Conservation (phyloP, 2,888 invertebrate genomes). For the Dryococelus australis region DNA sequence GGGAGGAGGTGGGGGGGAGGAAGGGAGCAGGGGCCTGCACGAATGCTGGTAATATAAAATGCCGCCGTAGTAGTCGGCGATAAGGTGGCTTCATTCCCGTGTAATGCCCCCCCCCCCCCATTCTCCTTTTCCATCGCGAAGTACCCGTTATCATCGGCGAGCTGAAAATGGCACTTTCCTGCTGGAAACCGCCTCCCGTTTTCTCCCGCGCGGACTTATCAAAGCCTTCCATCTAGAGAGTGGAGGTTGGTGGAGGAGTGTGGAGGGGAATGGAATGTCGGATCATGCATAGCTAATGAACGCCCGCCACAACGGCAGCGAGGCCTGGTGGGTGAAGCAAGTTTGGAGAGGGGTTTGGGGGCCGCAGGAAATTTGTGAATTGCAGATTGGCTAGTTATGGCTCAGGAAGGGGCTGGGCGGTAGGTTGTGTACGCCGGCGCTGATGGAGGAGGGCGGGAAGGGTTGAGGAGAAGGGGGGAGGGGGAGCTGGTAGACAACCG, state of each 20-base stretch:
- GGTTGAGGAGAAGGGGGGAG: background rate
- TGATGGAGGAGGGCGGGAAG: too few relatives aligned
- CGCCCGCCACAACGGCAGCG: background rate
- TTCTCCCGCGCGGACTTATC: background rate
- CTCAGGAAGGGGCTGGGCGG: background rate
- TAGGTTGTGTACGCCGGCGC: too few relatives aligned
- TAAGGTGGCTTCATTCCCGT: background rate
- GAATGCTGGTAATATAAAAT: background rate
- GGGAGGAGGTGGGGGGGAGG: too few relatives aligned
- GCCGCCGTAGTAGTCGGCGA: background rate
- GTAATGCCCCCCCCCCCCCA: too few relatives aligned
- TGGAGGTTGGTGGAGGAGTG: background rate
- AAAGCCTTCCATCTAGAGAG: background rate
- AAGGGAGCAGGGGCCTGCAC: too few relatives aligned
- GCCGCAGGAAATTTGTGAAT: background rate
- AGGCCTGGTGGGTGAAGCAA: background rate
- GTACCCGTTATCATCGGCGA: too few relatives aligned
- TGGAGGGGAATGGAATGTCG: background rate
- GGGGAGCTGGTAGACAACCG: background rate
- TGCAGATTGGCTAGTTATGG: background rate
- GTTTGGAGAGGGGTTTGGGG: background rate
- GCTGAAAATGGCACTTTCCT: too few relatives aligned
- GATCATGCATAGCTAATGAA: constrained; percentile 16
- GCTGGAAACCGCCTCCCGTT: too few relatives aligned
- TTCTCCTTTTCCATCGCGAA: too few relatives aligned